phyloP scores from a whole-genome alignment of 2,797 vertebrate species.

The Huso huso region DNA sequence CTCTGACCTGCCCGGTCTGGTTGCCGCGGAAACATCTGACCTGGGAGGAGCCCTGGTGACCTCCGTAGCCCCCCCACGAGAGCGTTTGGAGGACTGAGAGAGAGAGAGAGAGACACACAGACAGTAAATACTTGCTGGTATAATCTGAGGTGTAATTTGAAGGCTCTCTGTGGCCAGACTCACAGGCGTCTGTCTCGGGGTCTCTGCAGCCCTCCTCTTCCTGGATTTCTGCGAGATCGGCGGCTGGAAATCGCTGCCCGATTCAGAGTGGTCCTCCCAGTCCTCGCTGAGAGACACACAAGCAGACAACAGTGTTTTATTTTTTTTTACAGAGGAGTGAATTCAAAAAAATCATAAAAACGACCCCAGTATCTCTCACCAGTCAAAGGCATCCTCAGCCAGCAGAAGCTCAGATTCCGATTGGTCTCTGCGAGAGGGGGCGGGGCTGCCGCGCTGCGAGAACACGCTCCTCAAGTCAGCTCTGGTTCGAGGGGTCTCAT shows the following conservation, averaged over 20 bases:
- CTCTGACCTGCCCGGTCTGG: background rate
- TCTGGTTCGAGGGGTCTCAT: background rate
- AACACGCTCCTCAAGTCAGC: background rate
- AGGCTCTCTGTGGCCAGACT: background rate
- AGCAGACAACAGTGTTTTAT: background rate
- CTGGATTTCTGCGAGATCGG: constrained; percentile 18
- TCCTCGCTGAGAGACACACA: constrained; percentile 24
- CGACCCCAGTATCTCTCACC: background rate
- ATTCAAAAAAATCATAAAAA: no score
- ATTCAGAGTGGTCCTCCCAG: constrained; percentile 31
- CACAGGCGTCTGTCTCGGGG: constrained; percentile 29
- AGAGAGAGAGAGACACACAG: constrained; percentile 32
- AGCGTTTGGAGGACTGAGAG: constrained; percentile 51
- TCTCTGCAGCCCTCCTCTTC: constrained; percentile 36
- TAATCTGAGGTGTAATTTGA: no score
- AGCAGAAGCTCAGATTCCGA: background rate
- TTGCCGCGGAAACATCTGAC: background rate
- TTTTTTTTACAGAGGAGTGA: background rate
- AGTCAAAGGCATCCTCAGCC: background rate
- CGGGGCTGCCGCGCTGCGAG: background rate
- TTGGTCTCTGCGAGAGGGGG: background rate
- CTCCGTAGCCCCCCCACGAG: constrained; percentile 33
- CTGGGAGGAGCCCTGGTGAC: constrained; percentile 17
- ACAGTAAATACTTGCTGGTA: no score
- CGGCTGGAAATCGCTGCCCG: constrained; percentile 43